Base-by-base conservation (phyloP, 2,888 invertebrate genomes). In the Folsomia candida region DNA sequence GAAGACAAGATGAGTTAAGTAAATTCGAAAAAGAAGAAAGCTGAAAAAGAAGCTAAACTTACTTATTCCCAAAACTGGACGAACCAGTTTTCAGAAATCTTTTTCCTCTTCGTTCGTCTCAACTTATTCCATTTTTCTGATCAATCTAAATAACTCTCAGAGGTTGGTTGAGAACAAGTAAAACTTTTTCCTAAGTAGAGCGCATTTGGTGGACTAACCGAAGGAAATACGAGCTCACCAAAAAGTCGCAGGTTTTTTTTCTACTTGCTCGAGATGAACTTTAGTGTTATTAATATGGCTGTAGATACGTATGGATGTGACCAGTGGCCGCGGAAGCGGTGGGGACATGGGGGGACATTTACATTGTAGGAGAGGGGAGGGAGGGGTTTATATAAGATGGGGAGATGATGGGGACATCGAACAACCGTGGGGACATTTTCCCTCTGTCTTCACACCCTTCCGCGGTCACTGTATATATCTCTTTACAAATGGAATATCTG, bases 1-100 rank as follows among this genome's bases (percentile, higher is more conserved):
- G n/a, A 54, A 54, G 54, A 54, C 54, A 54, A 54, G 54, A 54
- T 54, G 54, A 54, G 37, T 62, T 29, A 62, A 57, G 20, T 57
- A 9, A 29, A 27, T 25, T 65, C 25, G 9, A 65, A 22, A 65
- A 27, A 27, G 64, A 64, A 20, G 37, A 20, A 47, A 64, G 37
- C 2, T 20, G 18, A 51, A 64, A 51, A 64, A 65, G 22, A 65
- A 65, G 27, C 51, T 26, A 78, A 79, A 79, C 78, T 78, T 37
- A 14, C 4, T 79, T 79, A 79, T 79, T 78, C 79, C 78, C 78
- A 78, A 79, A 79, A 79, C 77, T 79, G 79, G 79, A 74, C 75
- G 76, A 76, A 76, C 79, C 79, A 79, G 78, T 79, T 79, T 79
- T 60, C 70, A 68, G 69, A 72, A 72, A 68, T 69, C 59, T n/a